These are phyloP conservation scores for Staurois parvus DNA, from an alignment of 2,797 vertebrate species.

Conservation along the genomic window DNA sequence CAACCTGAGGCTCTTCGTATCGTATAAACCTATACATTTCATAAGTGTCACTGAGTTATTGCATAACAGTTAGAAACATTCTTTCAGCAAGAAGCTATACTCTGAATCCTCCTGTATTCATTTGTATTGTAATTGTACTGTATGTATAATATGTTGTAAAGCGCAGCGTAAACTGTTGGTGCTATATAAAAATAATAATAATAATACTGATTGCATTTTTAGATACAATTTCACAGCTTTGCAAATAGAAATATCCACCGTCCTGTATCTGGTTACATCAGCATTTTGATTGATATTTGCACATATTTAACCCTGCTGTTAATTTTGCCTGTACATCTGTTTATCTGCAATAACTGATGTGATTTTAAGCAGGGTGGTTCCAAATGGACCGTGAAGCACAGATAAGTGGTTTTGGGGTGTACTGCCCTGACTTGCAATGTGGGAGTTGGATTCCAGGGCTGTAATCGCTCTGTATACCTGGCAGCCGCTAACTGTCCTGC, in stretches of 20 bases:
- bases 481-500: conserved; percentile 8
- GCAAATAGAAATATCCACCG: background rate
- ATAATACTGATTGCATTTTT: background rate
- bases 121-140: no score
- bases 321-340: background rate
- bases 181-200: no score
- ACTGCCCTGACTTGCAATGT: conserved; percentile 2
- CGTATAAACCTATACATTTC: no score
- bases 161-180: no score
- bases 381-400: background rate
- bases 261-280: background rate
- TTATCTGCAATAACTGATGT: background rate
- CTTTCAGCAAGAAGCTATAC: no score
- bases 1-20: no score
- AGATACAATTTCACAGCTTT: background rate
- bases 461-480: conserved; percentile 8
- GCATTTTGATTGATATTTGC: background rate
- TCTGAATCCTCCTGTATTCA: no score
- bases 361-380: background rate
- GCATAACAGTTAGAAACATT: no score
- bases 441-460: conserved; percentile 18
- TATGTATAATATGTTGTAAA: no score
- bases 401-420: conserved; percentile 5
- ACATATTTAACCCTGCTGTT: background rate
- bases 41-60: no score